A percentile compares a stretch with the other conserved stretches of the same genome.
Conservation (phyloP, 2,113 vertebrate genomes). For the Sebastes schlegelii region DNA sequence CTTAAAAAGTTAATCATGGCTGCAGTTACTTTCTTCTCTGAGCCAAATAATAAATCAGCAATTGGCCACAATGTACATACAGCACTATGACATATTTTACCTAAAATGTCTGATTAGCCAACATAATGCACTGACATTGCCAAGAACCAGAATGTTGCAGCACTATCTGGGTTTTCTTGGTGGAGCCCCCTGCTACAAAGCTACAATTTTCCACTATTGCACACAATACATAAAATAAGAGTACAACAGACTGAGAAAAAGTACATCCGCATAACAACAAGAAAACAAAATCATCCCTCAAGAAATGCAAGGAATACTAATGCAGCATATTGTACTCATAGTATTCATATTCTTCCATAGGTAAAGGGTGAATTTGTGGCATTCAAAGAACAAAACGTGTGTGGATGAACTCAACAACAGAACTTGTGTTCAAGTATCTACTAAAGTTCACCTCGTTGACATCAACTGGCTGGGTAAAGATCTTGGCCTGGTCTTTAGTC, state of each 20-base stretch:
- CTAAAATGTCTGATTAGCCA: not conserved
- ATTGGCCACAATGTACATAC: not conserved
- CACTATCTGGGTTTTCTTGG: not conserved
- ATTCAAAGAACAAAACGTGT: not conserved
- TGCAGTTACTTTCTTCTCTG: not conserved
- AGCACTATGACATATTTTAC: not conserved
- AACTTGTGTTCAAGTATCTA: not conserved
- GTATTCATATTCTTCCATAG: not conserved
- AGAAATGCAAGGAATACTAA: not conserved
- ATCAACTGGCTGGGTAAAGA: conserved; percentile 95
- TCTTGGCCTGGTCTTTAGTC: conserved; percentile 93
- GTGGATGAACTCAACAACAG: not conserved
- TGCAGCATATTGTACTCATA: not conserved
- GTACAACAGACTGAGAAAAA: not conserved
- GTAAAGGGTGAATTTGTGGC: not conserved
- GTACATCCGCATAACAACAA: not conserved
- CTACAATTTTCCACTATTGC: not conserved
- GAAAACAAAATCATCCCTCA: not conserved
- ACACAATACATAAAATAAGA: not conserved
- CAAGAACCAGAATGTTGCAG: not conserved
- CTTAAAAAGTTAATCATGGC: not conserved
- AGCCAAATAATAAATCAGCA: not conserved
- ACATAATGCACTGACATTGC: not conserved
- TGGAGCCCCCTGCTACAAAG: too few relatives aligned
- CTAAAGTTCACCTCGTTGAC: conserved; percentile 87